Conservation (phyloP, 1,140 invertebrate genomes). For the Sinonovacula constricta region DNA sequence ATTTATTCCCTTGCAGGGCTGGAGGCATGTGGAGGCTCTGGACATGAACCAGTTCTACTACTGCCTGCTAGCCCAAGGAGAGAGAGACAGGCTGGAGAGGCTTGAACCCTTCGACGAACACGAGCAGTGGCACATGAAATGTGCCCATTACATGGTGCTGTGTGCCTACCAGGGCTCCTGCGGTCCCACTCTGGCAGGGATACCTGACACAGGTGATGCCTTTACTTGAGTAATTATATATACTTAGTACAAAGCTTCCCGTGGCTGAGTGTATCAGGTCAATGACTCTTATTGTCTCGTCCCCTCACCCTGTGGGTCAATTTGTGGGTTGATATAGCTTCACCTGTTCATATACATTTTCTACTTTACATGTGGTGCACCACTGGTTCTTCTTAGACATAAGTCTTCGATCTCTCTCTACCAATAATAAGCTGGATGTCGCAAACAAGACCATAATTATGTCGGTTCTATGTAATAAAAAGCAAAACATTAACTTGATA, state of each 20-base stretch:
- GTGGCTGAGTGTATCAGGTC: no score
- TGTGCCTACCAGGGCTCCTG: conserved; percentile 65
- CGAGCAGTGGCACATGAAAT: conserved; percentile 81
- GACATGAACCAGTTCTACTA: conserved; percentile 79
- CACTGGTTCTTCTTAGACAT: no score
- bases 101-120: conserved; percentile 82
- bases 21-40: conserved; percentile 69
- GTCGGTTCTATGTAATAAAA: no score
- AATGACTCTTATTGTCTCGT: no score
- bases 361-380: no score
- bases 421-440: no score
- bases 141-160: conserved; percentile 80
- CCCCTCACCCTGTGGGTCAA: no score
- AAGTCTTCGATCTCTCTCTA: no score
- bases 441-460: no score
- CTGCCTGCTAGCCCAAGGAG: conserved; percentile 67
- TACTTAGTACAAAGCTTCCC: neutral
- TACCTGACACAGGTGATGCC: neutral
- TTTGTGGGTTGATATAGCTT: no score
- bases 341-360: no score
- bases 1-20: conserved; percentile 80
- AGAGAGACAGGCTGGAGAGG: conserved; percentile 74
- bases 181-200: neutral
- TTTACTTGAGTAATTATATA: neutral
- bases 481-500: no score